A percentile compares a stretch with the other conserved stretches of the same genome.
Conservation (phyloP, 2,797 vertebrate genomes). For the Prionace glauca region DNA sequence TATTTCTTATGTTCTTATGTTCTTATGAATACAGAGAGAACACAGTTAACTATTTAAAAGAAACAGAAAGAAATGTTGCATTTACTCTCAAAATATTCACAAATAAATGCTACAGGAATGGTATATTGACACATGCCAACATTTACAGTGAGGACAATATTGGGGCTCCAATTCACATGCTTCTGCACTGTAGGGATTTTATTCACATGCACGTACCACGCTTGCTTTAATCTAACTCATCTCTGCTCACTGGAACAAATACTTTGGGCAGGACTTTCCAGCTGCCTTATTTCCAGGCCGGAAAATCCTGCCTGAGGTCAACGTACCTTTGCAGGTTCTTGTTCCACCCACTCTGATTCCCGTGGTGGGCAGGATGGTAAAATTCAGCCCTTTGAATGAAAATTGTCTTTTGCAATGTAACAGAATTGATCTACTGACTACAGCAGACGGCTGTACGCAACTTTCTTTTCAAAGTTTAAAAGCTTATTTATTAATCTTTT, state of each 20-base stretch:
- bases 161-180: neutral
- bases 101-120: neutral
- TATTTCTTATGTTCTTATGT: no score
- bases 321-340: no score
- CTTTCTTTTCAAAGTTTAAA: neutral
- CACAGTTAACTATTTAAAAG: neutral
- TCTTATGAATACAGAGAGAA: neutral
- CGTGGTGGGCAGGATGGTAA: no score
- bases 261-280: no score
- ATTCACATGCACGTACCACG: neutral
- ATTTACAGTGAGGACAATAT: neutral
- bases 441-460: neutral
- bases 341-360: no score
- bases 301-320: no score
- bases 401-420: neutral
- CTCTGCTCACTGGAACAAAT: neutral
- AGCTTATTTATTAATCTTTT: no score
- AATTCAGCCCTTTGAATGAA: neutral
- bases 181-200: neutral
- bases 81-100: neutral
- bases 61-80: neutral
- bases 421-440: no score
- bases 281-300: no score
- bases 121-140: neutral
- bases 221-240: neutral